Evolutionary conservation across 2,888 invertebrate genomes (phyloP).

Genomic region (Pollenia amentaria): DNA sequence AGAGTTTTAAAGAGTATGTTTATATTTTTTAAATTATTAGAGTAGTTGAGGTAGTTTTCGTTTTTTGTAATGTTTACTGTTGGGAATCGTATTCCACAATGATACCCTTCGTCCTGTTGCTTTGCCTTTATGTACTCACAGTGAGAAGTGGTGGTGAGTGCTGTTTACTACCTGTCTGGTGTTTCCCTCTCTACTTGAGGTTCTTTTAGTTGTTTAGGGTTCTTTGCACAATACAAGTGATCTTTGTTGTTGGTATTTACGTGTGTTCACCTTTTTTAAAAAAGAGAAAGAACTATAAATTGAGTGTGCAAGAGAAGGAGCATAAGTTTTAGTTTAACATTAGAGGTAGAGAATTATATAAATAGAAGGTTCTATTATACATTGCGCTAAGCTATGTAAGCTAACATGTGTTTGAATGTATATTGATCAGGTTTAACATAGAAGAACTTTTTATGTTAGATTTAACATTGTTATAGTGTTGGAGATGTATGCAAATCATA

Average conservation of each 20-base stretch:
- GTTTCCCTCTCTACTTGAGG: conserved; percentile 59
- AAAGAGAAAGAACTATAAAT: conserved; percentile 16
- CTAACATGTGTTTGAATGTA: neutral
- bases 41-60: conserved; percentile 21
- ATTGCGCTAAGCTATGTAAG: conserved; percentile 20
- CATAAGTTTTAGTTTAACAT: conserved; percentile 3
- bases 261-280: conserved; percentile 10
- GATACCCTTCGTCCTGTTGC: conserved; percentile 85
- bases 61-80: conserved; percentile 80
- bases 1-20: conserved; percentile 48
- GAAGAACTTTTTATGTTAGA: conserved; percentile 27
- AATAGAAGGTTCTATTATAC: conserved; percentile 28
- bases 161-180: conserved; percentile 68
- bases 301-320: conserved; percentile 18
- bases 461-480: conserved; percentile 11
- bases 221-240: conserved; percentile 61
- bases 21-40: conserved; percentile 58
- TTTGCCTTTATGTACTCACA: conserved; percentile 82
- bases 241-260: conserved; percentile 30
- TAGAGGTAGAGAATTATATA: conserved; percentile 50
- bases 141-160: conserved; percentile 58
- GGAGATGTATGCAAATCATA: neutral
- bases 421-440: conserved; percentile 51
- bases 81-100: conserved; percentile 86
- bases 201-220: conserved; percentile 67